Conservation (phyloP, 2,797 vertebrate species). For the Gallinago stenura region DNA sequence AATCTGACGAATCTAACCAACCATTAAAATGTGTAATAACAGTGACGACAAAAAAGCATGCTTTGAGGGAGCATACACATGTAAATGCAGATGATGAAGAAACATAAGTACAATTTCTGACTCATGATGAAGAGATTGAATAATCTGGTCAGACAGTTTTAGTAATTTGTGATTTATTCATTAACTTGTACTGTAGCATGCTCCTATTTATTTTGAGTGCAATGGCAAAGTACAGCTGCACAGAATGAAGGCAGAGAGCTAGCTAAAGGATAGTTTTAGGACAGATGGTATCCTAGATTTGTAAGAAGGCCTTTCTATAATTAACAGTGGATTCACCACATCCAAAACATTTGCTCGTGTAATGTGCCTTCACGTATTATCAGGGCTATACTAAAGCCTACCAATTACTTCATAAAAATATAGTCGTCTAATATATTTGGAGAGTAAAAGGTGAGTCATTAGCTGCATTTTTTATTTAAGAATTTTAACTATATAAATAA, state of each 20-base stretch:
- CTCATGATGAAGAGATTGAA: slow-evolving; percentile 40
- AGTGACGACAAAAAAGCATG: neutral
- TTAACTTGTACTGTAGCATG: slow-evolving; percentile 40
- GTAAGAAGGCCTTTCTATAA: slow-evolving; percentile 36
- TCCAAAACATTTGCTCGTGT: neutral
- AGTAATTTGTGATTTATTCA: slow-evolving; percentile 69
- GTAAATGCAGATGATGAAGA: slow-evolving; percentile 11
- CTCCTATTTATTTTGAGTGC: slow-evolving; percentile 9
- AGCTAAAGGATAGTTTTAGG: slow-evolving; percentile 57
- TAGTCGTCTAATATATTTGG: neutral
- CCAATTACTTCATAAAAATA: neutral
- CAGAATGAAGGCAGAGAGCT: neutral
- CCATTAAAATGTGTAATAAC: slow-evolving; percentile 15
- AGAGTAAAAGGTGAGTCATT: slow-evolving; percentile 39
- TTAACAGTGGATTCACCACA: slow-evolving; percentile 47
- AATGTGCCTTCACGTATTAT: neutral
- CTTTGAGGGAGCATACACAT: neutral
- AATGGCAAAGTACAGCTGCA: slow-evolving; percentile 31
- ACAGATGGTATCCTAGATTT: slow-evolving; percentile 68
- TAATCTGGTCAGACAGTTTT: slow-evolving; percentile 49
- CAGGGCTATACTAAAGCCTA: slow-evolving; percentile 3
- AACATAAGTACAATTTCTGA: slow-evolving; percentile 35
- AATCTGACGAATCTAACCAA: slow-evolving; percentile 26
- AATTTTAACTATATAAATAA: slow-evolving; percentile 71
- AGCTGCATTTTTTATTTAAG: slow-evolving; percentile 69